Evolutionary conservation across 2,888 invertebrate species (phyloP), one percentile per base, ranked within the genome.

Genomic region (Octonoba sinensis): DNA sequence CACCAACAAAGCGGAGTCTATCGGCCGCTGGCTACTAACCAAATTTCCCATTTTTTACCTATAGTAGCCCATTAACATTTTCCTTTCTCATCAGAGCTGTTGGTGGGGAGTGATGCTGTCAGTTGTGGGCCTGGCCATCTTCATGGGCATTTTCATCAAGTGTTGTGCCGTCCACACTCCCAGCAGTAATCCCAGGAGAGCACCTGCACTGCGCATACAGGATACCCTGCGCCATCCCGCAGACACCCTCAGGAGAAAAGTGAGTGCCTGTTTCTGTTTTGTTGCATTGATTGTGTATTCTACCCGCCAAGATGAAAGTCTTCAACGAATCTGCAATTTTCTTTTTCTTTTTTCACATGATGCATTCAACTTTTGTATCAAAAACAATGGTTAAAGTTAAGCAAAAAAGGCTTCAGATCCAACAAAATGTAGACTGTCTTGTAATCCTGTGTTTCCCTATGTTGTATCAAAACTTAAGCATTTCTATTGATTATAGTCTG

Each of bases 111-210:
- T 99, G 85, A 91, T 98, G 84, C 90, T 99, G 72, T 94, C 96
- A 90, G 95, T 95, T 66, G 93, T 99, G 73, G 94, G 92, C 78
- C 94, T 99, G 88, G 93, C 99, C 73, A 93, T 98, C 86, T 93
- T 97, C 87, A 98, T 99, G 98, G 98, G 96, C 73, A 91, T 96
- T 78, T 99, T 99, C 89, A 98, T 99, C 87, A 99, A 99, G 89
- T 97, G 99, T 89, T 99, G 99, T 89, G 99, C 99, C 46, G 99
- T 99, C 71, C 99, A 99, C 90, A 99, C 99, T 73, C 99, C 99
- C 36, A 97, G 97, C 78, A 97, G 96, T 84, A 99, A 99, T 91
- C 99, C 99, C 8, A 97, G 97, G 89, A 95, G 97, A 87, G 94
- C 96, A 74, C 96, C 98, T 0, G 97, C 98, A 13, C 92, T 97